These are phyloP conservation scores for Drosophila athabasca DNA, from an alignment of 1,140 invertebrate species.

Conservation along the genomic window DNA sequence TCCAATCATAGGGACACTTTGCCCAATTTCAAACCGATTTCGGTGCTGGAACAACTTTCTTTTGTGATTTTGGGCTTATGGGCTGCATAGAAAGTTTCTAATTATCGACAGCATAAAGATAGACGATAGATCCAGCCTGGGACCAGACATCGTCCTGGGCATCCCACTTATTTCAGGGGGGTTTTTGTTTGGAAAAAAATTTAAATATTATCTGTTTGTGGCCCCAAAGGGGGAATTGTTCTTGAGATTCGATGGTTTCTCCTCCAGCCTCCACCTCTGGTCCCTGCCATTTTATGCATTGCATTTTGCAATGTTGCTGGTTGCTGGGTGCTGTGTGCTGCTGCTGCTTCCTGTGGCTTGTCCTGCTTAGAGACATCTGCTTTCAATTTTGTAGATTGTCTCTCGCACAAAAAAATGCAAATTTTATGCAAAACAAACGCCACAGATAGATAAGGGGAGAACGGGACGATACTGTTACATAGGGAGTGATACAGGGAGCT, in stretches of 20 bases:
- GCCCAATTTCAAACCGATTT: slow-evolving; percentile 35
- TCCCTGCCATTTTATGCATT: slow-evolving; percentile 15
- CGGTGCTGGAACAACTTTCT: background rate
- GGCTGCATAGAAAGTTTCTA: slow-evolving; percentile 58
- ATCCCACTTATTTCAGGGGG: background rate
- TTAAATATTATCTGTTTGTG: slow-evolving; percentile 27
- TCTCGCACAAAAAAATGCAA: slow-evolving; percentile 61
- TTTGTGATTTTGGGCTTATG: slow-evolving; percentile 14
- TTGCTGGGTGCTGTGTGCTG: background rate
- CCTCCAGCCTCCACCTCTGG: background rate
- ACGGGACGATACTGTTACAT: background rate
- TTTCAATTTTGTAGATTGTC: slow-evolving; percentile 70
- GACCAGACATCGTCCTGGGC: background rate
- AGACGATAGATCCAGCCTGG: slow-evolving; percentile 13
- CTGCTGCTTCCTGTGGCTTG: slow-evolving; percentile 15
- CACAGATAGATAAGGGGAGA: slow-evolving; percentile 34
- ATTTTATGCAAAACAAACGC: slow-evolving; percentile 71
- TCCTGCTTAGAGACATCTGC: slow-evolving; percentile 58
- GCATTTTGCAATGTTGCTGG: slow-evolving; percentile 43
- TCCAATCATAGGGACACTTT: slow-evolving; percentile 17
- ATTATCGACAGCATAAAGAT: slow-evolving; percentile 54
- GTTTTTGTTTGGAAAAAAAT: slow-evolving; percentile 2
- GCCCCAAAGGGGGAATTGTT: slow-evolving; percentile 12
- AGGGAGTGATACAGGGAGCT: background rate
- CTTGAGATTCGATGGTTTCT: slow-evolving; percentile 13